Evolutionary conservation across 2,113 vertebrate species (phyloP).

Genomic region (Ammodytes dubius): DNA sequence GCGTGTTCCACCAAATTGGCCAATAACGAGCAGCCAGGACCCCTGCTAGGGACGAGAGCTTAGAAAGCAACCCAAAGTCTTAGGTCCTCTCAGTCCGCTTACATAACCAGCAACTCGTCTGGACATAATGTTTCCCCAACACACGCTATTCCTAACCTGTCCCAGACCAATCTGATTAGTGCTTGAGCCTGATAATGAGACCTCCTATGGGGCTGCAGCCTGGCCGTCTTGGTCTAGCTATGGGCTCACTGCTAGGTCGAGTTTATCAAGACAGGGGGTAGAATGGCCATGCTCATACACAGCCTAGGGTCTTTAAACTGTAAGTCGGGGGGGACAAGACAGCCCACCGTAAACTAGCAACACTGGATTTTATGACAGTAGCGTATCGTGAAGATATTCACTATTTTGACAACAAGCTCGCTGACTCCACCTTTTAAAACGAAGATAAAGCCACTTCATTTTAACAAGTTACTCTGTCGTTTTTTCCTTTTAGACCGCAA

Average conservation of each 20-base stretch:
- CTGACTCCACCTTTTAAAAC: no score
- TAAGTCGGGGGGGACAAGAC: no score
- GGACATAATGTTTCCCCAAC: constrained; percentile 52
- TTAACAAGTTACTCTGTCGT: constrained; percentile 11
- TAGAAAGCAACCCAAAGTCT: constrained; percentile 40
- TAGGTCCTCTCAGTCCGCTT: constrained; percentile 61
- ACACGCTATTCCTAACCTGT: constrained; percentile 35
- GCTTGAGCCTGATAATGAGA: constrained; percentile 66
- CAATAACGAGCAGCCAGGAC: constrained; percentile 38
- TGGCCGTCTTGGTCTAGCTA: constrained; percentile 8
- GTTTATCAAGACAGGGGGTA: constrained; percentile 7
- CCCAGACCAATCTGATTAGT: constrained; percentile 71
- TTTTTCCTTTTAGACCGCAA: constrained; percentile 87
- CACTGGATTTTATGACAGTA: no score
- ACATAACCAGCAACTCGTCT: constrained; percentile 54
- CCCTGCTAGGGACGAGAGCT: constrained; percentile 20
- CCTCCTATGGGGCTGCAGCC: constrained; percentile 47
- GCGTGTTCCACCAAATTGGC: constrained; percentile 10
- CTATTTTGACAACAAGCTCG: no score
- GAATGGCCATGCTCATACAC: no score
- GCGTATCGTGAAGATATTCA: no score
- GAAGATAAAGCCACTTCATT: not conserved
- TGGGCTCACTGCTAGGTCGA: constrained; percentile 46
- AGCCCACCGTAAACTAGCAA: no score
- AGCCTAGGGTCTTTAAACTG: no score